Base-by-base conservation (phyloP, 2,113 vertebrate species). In the Ophiodon elongatus region DNA sequence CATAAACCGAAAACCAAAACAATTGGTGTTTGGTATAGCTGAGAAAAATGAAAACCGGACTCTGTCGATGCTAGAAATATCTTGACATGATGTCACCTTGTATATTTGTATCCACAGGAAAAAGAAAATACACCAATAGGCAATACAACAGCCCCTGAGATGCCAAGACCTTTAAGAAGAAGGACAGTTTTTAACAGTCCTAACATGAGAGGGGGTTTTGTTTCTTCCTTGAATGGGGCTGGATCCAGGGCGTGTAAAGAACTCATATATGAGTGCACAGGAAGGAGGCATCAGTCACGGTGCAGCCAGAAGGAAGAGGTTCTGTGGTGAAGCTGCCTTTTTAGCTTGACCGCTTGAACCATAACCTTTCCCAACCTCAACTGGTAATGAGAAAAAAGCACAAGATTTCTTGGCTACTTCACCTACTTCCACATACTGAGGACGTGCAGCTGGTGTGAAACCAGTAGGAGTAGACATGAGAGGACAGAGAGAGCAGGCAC, bases 221-320 rank as follows among this genome's bases (percentile, higher is more conserved):
- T 19, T 29, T 37, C 1, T 29, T 41, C 5, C 19, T 33, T 35
- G 45, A 75, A 14, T 2, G 27, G 17, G 25, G 25, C 70, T 76
- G 79, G 70, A 81, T 79, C 73, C 83, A 88, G 83, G 45, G 69
- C 13, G n/a, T 8, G 60, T 50, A 45, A 31, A 52, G 4, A 11
- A 14, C 4, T 65, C 19, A 8, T 37, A 8, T 72, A 15, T 37
- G 27, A 64, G 10, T n/a, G 25, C 15, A 74, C 15, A 70, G 52
- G 21, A 11, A 39, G 25, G 25, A 23, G 21, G 13, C 9, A 29
- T 52, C 15, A 3, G 41, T 69, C 1, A 23, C 6, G 11, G 25
- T 15, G 11, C 62, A 74, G 56, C 8, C 21, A 17, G 8, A 45
- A 23, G 13, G 47, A 39, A 37, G 41, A 50, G 41, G 17, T 5